Evolutionary conservation across 2,113 vertebrate genomes (phyloP), one percentile per base, ranked within the genome.

Genomic region (Rhinopithecus roxellana): DNA sequence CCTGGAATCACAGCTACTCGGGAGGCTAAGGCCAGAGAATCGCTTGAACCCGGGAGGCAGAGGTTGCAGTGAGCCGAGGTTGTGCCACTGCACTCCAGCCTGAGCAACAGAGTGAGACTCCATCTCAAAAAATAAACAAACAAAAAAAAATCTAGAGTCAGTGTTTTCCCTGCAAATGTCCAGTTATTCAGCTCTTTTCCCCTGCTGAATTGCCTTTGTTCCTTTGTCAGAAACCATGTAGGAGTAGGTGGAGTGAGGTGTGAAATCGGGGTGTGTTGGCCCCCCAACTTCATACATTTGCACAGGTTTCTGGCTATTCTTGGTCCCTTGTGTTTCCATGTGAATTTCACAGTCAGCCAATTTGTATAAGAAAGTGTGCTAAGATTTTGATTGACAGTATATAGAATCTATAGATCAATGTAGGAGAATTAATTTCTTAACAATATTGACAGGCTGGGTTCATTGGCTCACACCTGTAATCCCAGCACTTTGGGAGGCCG

Each of bases 341-440:
- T 57, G 77, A 89, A 32, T 85, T 90, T 93, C 77, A 81, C 43
- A 78, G 14, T 59, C 11, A 61, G 22, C 67, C 67, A 48, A 0
- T 85, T 83, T 78, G 78, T 64, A 38, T 38, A 43, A 67, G 40
- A 35, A 82, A 32, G 30, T 40, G 12, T 82, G 3, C 35, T 69
- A n/a, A 40, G 52, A 9, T 80, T 79, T 89, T 64, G 35, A 38
- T 64, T 43, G 40, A 13, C 6, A 2, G 61, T 23, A 10, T 52
- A 27, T 70, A 3, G 1, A 35, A 22, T 22, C 17, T 64, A 2
- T 13, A 69, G 57, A 5, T 57, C 3, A 11, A 1, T 4, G 4
- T 90, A 22, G 11, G 64, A 82, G 20, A 57, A 20, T 30, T 52
- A 20, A 8, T 8, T 2, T 77, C 79, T 30, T 27, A 1, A 13